Evolutionary conservation across 2,797 vertebrate species (phyloP), one percentile per base, ranked within the genome.

Genomic region (Nyctibius grandis): DNA sequence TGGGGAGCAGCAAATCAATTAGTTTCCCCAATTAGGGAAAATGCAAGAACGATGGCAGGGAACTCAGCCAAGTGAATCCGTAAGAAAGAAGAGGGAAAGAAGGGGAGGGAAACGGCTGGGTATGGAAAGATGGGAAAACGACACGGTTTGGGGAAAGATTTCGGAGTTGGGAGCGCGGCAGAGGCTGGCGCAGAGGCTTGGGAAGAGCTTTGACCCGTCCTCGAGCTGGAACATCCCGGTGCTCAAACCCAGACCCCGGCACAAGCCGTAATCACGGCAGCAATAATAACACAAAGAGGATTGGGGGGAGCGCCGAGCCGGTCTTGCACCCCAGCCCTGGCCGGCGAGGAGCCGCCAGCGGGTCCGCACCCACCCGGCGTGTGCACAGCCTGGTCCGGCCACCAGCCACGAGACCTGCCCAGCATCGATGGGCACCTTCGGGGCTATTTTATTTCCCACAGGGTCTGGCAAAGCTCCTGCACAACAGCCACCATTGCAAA

Each of bases 381-480:
- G 34, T 7, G 0, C 48, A 8, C 33, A 59, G 40, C 5, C 0
- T 0, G 7, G 10, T 12, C 47, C 9, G 2, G 40, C 76, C 67
- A 1, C 11, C 45, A 31, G 42, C 65, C 48, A 6, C 10, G 0
- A 15, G 42, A n/a, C 48, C 51, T 9, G 60, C 42, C 29, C 3
- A 0, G 47, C 69, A n/a, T 12, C 3, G 0, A 2, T 0, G 9
- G 57, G 29, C 57, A 28, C 75, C 28, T 34, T 4, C 4, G 0
- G 64, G 68, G 50, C 56, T 53, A 0, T 19, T 83, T 16, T 11
- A 33, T 64, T 75, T 48, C 63, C 79, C 6, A 0, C 34, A 1
- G 38, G 34, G 14, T 50, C 47, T 22, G 38, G 14, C 60, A 78
- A 64, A 76, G 31, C 57, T 89, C 47, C 79, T 5, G 44, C 51